Evolutionary conservation across 92 coral and sea anemone genomes (phyloP), one percentile per base, ranked within the genome.

Genomic region (Phenganax marumi): DNA sequence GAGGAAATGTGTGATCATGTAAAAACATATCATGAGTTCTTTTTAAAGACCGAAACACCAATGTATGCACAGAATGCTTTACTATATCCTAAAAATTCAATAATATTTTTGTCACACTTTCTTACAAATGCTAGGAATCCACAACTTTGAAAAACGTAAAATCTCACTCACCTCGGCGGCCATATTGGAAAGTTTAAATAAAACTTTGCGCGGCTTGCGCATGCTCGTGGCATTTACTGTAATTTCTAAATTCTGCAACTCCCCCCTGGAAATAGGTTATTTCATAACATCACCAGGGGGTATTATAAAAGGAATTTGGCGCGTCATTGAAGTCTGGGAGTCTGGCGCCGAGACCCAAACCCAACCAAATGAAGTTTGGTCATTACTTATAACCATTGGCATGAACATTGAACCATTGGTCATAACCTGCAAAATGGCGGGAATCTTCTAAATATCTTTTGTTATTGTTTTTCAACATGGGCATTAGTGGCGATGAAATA

Each of bases 41-140:
- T 86, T 96, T 96, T 47, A 96, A 83, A 16, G 99, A 96, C 54
- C 99, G 99, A 89, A 96, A 96, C 79, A 96, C 99, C 60, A 96
- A 91, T 54, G 99, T 96, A 85, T 96, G 99, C 24, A 96, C 99
- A 53, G 99, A 96, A 88, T 92, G 99, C 91, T 96, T 96, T 18
- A 96, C 92, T 61, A 96, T 89, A 82, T 96, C 99, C 99, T 96
- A 54, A 68, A 61, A 81, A 64, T 7, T 51, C 23, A 78, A 19
- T 21, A 33, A 83, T 76, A 33, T 26, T 68, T 46, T 55, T 13
- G 48, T 61, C 12, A 17, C 25, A 64, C 23, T 25, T 13, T 1
- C 23, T 26, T 17, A 46, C 6, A 18, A 6, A 16, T 19, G 16
- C 49, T 53, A 24, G 23, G 22, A 39, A 51, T 16, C 25, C 39